Evolutionary conservation across 53 echinoderm and acorn worm genomes (phyloP).

Genomic region (Stichopus horrens): DNA sequence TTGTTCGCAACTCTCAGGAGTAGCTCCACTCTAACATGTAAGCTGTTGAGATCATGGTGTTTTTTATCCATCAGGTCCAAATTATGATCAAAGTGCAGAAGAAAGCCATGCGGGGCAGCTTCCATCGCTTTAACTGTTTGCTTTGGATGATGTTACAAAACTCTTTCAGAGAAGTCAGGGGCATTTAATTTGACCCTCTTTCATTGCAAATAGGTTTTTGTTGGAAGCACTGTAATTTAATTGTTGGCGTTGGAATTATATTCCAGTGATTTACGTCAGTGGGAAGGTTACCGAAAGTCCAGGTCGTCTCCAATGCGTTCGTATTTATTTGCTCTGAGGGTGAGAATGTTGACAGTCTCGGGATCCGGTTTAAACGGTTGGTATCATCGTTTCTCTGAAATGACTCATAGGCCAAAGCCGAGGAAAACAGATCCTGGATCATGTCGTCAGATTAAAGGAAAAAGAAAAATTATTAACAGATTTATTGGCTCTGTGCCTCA

Average conservation of each 20-base stretch:
- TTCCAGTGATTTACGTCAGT: background rate
- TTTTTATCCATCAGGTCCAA: too few species aligned
- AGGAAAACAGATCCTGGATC: too few species aligned
- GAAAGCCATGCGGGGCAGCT: too few species aligned
- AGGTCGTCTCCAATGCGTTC: background rate
- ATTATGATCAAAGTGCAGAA: too few species aligned
- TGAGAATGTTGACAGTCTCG: background rate
- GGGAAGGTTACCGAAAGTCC: background rate
- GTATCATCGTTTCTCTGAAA: background rate
- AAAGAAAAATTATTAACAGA: too few species aligned
- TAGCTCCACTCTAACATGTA: too few species aligned
- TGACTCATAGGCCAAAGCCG: background rate
- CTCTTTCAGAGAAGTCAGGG: background rate
- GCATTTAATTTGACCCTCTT: background rate
- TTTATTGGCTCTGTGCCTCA: too few species aligned
- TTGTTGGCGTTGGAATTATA: background rate
- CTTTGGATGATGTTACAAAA: background rate
- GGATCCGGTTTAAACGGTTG: background rate
- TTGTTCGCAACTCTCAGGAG: too few species aligned
- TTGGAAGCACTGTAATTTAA: background rate
- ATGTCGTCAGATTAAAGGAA: too few species aligned
- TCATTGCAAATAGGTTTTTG: background rate
- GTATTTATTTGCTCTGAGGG: background rate
- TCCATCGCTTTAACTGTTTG: background rate
- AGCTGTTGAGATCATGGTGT: too few species aligned